Conservation (phyloP, 2,113 vertebrate genomes). For the Monopterus albus region DNA sequence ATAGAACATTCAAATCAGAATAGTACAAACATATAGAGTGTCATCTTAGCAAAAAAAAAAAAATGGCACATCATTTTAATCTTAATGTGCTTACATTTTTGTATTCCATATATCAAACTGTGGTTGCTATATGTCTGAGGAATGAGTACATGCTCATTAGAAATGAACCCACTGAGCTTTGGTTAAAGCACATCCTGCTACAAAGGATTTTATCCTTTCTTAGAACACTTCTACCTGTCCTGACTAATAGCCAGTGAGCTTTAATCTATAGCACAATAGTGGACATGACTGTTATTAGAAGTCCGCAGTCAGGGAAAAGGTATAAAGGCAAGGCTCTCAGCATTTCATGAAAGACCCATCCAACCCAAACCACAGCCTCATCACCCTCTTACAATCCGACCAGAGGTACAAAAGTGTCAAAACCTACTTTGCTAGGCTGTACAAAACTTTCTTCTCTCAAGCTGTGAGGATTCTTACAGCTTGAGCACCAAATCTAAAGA, state of each 20-base stretch:
- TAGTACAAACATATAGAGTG: background rate
- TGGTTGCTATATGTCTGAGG: constrained; percentile 3
- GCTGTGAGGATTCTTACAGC: too few relatives aligned
- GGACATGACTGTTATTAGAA: constrained; percentile 36
- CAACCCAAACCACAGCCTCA: too few relatives aligned
- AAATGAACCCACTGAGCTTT: constrained; percentile 63
- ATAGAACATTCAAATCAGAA: background rate
- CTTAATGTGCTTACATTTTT: constrained; percentile 7
- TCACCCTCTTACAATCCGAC: too few relatives aligned
- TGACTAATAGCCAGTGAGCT: constrained; percentile 70
- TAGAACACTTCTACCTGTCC: constrained; percentile 37
- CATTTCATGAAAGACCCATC: too few relatives aligned
- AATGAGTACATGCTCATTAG: constrained; percentile 40
- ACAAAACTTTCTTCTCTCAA: too few relatives aligned
- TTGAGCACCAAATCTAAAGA: too few relatives aligned
- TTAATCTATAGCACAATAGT: constrained; percentile 61
- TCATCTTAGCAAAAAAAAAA: background rate
- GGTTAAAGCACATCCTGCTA: constrained; percentile 51
- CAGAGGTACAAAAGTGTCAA: too few relatives aligned
- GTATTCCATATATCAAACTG: constrained; percentile 50
- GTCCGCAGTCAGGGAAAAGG: constrained; percentile 14
- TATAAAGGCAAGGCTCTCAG: background rate
- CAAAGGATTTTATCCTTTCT: constrained; percentile 53
- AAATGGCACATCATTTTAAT: constrained; percentile 14
- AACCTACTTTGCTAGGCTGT: too few relatives aligned